A percentile compares a stretch with the other conserved stretches of the same genome.
phyloP scores from a whole-genome alignment of 2,888 invertebrate genomes.

The Scrobipalpa costella region DNA sequence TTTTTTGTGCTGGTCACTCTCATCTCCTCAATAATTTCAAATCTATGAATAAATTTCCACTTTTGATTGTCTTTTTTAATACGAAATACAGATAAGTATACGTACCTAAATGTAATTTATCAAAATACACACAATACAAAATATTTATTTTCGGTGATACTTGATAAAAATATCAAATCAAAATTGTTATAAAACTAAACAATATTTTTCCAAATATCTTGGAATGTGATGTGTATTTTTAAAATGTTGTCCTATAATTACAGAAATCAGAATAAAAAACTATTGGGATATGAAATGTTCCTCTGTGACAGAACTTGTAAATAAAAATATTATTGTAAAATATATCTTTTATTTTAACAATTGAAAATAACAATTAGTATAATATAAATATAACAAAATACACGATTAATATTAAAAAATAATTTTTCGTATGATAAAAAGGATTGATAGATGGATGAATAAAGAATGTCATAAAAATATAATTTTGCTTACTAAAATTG shows the following conservation, averaged over 20 bases:
- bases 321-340: conserved; percentile 25
- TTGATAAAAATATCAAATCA: background rate
- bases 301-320: conserved; percentile 23
- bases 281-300: conserved; percentile 15
- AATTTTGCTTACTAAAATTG: too few species aligned
- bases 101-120: background rate
- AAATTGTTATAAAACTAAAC: too few species aligned
- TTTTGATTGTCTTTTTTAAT: background rate
- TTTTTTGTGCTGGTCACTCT: background rate
- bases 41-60: background rate
- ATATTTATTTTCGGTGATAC: background rate
- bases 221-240: background rate
- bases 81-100: background rate
- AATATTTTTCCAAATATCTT: too few species aligned
- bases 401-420: too few species aligned
- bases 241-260: background rate
- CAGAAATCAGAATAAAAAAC: background rate
- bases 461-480: too few species aligned
- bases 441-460: too few species aligned
- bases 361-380: background rate
- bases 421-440: too few species aligned
- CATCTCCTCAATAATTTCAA: background rate
- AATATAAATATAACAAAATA: background rate
- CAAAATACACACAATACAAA: background rate
- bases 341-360: conserved; percentile 20